These are phyloP conservation scores for Lepidurus couesii DNA, from an alignment of 1,140 invertebrate species.

Conservation along the genomic window DNA sequence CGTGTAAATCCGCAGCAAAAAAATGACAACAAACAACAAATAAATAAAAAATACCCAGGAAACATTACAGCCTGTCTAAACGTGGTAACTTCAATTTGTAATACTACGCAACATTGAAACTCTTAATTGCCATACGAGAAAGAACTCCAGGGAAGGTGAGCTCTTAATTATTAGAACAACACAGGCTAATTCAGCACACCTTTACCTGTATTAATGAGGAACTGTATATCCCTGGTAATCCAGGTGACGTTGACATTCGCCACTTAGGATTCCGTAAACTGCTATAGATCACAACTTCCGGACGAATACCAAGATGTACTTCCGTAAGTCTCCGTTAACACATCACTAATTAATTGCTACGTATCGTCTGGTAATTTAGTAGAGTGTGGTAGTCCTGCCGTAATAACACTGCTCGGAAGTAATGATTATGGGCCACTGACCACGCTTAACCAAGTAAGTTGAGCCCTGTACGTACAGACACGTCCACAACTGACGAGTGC, in stretches of 20 bases:
- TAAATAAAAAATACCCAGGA: no score
- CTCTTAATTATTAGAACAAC: no score
- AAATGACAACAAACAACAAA: no score
- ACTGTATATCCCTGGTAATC: neutral
- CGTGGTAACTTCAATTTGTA: no score
- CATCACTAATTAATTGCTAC: neutral
- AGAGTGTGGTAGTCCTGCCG: no score
- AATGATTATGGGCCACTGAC: neutral
- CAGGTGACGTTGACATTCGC: conserved; percentile 1
- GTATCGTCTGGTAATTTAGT: no score
- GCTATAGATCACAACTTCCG: neutral
- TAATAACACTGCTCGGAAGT: neutral
- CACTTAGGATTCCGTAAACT: neutral
- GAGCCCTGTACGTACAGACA: neutral
- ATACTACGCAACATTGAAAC: no score
- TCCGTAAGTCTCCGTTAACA: neutral
- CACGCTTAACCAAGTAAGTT: neutral
- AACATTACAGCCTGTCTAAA: no score
- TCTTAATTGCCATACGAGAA: no score
- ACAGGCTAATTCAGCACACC: neutral
- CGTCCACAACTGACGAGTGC: neutral
- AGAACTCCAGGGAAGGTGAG: no score
- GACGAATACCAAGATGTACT: neutral
- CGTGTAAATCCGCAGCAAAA: no score
- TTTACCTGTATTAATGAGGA: neutral